phyloP scores from a whole-genome alignment of 2,888 invertebrate genomes.

The Lasioglossum figueresi region DNA sequence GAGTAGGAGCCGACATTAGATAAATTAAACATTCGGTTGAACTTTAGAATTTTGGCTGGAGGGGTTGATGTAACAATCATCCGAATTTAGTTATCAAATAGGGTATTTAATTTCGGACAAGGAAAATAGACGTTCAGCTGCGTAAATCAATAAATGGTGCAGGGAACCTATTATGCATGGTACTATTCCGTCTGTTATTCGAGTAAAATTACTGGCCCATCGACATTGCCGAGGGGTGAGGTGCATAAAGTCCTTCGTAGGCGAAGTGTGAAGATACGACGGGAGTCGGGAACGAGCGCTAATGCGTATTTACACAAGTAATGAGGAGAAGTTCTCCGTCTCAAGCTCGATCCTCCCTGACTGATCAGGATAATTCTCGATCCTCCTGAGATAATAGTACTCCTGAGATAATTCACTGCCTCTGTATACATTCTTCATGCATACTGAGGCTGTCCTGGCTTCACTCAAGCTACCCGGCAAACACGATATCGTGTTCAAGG shows the following conservation, averaged over 20 bases:
- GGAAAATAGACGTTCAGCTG: not conserved
- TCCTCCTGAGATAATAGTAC: constrained; percentile 10
- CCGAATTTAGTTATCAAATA: not conserved
- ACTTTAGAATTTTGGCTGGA: not conserved
- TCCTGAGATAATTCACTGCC: not conserved
- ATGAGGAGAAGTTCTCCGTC: constrained; percentile 40
- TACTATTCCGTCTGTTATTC: not conserved
- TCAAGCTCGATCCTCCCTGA: constrained; percentile 4
- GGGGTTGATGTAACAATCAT: not conserved
- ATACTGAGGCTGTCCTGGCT: not conserved
- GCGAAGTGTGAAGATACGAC: constrained; percentile 18
- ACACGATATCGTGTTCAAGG: not conserved
- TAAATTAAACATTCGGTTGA: not conserved
- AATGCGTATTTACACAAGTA: constrained; percentile 45
- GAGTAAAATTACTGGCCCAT: not conserved
- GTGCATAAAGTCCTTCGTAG: not conserved
- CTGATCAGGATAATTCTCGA: constrained; percentile 8
- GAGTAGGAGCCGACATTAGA: not conserved
- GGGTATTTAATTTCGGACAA: not conserved
- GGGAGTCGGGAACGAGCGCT: constrained; percentile 13
- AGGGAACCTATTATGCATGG: not conserved
- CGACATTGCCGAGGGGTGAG: not conserved
- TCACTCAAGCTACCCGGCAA: not conserved
- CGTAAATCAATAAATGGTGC: not conserved
- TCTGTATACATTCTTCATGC: not conserved